Base-by-base conservation (phyloP, 2,888 invertebrate genomes). In the Heliconius aoede region DNA sequence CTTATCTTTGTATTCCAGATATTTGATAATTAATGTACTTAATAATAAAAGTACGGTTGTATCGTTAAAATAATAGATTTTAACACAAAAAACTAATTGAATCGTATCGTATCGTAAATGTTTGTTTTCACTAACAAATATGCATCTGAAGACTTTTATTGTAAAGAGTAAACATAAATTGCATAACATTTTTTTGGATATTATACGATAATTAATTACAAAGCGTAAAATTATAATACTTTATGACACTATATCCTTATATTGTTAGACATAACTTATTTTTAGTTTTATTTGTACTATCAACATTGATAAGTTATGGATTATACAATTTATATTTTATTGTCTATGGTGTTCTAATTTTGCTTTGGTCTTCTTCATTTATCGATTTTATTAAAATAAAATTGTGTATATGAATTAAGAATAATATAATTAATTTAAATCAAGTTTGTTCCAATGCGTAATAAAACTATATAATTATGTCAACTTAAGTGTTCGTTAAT, bases 281-380 rank as follows among this genome's bases (percentile, higher is more conserved):
- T 58, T 58, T 58, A 15, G 26, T 60, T 15, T 15, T 30, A 30
- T 55, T 69, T 55, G 55, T 18, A 32, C 69, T 55, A 55, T 32
- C 30, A 69, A 55, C 21, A 21, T 7, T 51, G 11, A 69, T 69
- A 21, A 28, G n/a, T 30, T 64, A 21, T 46, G n/a, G 11, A 30
- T 51, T 68, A 68, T 11, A 68, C 46, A 68, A 51, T 68, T 28
- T 40, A 61, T 74, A 68, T 30, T 68, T 28, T 40, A 61, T 74
- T 46, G 24, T 74, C 74, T 74, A 61, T 69, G 74, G 61, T 67
- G 55, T 61, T 69, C 74, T 51, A 68, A 74, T 62, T 74, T 51
- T 69, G 32, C 69, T 68, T 61, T 46, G 46, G 40, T 46, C 36
- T 67, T 55, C 64, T 55, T 28, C n/a, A n/a, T 24, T 28, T 64